These are phyloP conservation scores for Apamea anceps DNA, from an alignment of 2,888 invertebrate genomes.

Conservation along the genomic window DNA sequence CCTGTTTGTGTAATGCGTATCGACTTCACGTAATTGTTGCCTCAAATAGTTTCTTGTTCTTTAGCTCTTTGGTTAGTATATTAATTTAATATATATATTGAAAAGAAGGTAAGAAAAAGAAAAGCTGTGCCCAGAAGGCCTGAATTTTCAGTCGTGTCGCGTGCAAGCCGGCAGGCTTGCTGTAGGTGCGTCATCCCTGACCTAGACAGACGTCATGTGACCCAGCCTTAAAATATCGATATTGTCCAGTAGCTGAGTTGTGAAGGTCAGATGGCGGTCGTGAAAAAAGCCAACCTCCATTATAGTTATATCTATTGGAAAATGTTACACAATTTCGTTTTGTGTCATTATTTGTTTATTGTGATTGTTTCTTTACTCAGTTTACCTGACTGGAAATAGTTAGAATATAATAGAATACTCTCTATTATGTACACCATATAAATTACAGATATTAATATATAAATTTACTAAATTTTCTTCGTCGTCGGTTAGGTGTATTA, in stretches of 20 bases:
- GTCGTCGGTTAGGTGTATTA: background rate
- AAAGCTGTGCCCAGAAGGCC: background rate
- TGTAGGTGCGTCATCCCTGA: slow-evolving; percentile 26
- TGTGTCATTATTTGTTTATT: slow-evolving; percentile 8
- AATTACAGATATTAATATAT: too few relatives aligned
- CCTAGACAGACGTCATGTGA: slow-evolving; percentile 35
- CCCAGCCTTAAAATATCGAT: slow-evolving; percentile 45
- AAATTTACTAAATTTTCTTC: too few relatives aligned
- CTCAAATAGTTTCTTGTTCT: background rate
- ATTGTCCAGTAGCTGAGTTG: slow-evolving; percentile 22
- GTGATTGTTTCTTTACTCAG: slow-evolving; percentile 1
- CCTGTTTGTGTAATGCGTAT: slow-evolving; percentile 14
- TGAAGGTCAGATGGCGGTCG: slow-evolving; percentile 25
- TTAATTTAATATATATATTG: background rate
- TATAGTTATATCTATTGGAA: slow-evolving; percentile 8
- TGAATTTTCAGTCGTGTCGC: background rate
- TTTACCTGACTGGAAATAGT: background rate
- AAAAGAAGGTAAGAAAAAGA: background rate
- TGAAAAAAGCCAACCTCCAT: slow-evolving; percentile 14
- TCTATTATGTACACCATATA: too few relatives aligned
- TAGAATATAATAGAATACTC: too few relatives aligned
- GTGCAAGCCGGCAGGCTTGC: background rate
- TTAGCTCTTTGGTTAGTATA: background rate
- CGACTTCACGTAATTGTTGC: background rate
- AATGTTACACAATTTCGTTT: slow-evolving; percentile 9